Evolutionary conservation across 2,113 vertebrate genomes (phyloP).

Genomic region (Clarias magur): DNA sequence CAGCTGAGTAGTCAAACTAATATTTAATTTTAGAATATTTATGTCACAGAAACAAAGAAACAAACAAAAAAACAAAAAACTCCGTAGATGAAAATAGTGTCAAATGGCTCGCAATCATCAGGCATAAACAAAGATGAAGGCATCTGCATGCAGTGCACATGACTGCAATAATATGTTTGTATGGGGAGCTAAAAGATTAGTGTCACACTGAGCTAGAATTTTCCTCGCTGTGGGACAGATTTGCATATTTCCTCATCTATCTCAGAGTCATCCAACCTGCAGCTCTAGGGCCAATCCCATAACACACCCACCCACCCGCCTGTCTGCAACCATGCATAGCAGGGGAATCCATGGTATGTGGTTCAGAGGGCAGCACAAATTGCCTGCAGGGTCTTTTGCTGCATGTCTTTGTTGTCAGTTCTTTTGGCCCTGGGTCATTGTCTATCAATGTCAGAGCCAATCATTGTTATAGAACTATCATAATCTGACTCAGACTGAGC

Average conservation of each 20-base stretch:
- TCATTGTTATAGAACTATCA: constrained; percentile 17
- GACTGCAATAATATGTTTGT: constrained; percentile 37
- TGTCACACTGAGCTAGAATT: constrained; percentile 41
- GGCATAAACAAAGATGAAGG: constrained; percentile 16
- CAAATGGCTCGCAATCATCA: background rate
- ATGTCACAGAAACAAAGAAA: background rate
- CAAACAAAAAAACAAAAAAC: background rate
- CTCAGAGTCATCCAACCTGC: constrained; percentile 30
- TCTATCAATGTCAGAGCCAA: constrained; percentile 27
- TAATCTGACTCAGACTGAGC: constrained; percentile 7
- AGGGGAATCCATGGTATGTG: constrained; percentile 22
- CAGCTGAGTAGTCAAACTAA: background rate
- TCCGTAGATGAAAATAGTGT: background rate
- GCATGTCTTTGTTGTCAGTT: constrained; percentile 30
- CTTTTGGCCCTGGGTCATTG: constrained; percentile 3
- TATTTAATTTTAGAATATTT: background rate
- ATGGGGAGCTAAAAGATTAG: constrained; percentile 43
- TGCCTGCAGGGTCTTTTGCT: constrained; percentile 26
- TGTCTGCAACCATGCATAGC: constrained; percentile 23
- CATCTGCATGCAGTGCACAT: constrained; percentile 30
- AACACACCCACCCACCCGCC: background rate
- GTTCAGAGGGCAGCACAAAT: constrained; percentile 36
- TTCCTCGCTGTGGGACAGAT: constrained; percentile 34
- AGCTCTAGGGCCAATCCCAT: constrained; percentile 26
- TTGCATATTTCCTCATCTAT: constrained; percentile 52